Conservation (phyloP, 2,797 vertebrate species). For the Onychomys torridus region DNA sequence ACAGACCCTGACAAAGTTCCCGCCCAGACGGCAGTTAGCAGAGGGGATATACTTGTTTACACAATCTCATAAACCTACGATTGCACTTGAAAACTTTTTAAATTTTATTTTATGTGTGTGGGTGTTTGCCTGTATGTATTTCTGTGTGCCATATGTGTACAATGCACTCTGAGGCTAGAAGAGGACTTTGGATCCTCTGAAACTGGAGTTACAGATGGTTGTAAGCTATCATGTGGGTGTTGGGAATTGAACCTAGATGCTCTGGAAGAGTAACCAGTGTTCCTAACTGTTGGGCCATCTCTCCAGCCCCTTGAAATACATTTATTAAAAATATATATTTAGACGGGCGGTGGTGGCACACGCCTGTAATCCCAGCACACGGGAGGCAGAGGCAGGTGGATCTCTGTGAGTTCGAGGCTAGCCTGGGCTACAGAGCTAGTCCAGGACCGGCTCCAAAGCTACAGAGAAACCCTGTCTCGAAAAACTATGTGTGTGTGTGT, state of each 20-base stretch:
- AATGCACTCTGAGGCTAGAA: background rate
- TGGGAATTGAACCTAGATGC: background rate
- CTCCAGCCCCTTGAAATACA: background rate
- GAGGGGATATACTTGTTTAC: background rate
- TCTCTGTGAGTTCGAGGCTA: too few species aligned
- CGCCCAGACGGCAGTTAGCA: background rate
- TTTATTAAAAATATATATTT: background rate
- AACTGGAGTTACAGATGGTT: background rate
- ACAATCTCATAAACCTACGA: background rate
- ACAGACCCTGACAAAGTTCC: background rate
- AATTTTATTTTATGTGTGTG: background rate
- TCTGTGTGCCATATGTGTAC: background rate
- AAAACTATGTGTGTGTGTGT: too few species aligned
- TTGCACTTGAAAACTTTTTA: background rate
- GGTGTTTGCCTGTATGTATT: background rate
- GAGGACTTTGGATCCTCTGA: background rate
- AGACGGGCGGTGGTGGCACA: too few species aligned
- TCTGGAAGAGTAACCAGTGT: background rate
- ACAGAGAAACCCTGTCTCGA: too few species aligned
- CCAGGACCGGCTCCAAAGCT: too few species aligned
- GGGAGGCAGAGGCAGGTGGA: too few species aligned
- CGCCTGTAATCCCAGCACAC: too few species aligned
- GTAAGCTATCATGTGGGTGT: background rate
- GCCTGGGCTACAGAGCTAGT: too few species aligned
- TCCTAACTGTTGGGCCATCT: background rate